Conservation (phyloP, 2,113 vertebrate genomes). For the Lonchura striata region DNA sequence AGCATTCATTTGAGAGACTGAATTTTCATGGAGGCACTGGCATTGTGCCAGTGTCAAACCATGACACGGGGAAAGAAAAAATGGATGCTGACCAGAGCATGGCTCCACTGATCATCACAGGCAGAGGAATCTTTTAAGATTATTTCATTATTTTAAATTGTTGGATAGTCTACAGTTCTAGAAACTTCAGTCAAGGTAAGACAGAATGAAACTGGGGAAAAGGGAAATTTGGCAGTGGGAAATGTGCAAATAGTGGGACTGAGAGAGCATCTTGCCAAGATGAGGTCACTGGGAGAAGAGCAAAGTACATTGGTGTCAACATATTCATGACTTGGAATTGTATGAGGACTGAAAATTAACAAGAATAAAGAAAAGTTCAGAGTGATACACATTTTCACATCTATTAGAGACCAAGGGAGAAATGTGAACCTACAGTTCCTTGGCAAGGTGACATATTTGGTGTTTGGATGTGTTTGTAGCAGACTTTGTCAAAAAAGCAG, state of each 20-base stretch:
- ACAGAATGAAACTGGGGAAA: not conserved
- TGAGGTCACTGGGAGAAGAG: not conserved
- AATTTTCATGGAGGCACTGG: too few relatives aligned
- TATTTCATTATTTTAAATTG: not conserved
- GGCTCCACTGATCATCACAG: not conserved
- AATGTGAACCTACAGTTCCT: not conserved
- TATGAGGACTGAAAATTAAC: not conserved
- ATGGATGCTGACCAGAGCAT: not conserved
- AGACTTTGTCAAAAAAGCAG: not conserved
- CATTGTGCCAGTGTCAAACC: too few relatives aligned
- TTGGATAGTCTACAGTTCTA: not conserved
- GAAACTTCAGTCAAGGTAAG: not conserved
- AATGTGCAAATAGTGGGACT: rapidly evolving
- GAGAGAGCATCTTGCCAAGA: not conserved
- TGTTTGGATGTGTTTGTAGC: not conserved
- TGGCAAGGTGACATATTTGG: not conserved
- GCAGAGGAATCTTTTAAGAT: not conserved
- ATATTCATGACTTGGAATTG: not conserved
- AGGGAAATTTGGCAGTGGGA: not conserved
- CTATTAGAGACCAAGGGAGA: not conserved
- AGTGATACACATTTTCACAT: not conserved
- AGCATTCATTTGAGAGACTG: too few relatives aligned
- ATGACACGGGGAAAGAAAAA: not conserved
- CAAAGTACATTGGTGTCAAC: not conserved
- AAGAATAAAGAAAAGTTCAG: not conserved